Percentiles rank a stretch among this genome's conserved stretches.
These are phyloP conservation scores for Halcyon smyrnensis DNA, from an alignment of 2,797 vertebrate species.

Conservation along the genomic window DNA sequence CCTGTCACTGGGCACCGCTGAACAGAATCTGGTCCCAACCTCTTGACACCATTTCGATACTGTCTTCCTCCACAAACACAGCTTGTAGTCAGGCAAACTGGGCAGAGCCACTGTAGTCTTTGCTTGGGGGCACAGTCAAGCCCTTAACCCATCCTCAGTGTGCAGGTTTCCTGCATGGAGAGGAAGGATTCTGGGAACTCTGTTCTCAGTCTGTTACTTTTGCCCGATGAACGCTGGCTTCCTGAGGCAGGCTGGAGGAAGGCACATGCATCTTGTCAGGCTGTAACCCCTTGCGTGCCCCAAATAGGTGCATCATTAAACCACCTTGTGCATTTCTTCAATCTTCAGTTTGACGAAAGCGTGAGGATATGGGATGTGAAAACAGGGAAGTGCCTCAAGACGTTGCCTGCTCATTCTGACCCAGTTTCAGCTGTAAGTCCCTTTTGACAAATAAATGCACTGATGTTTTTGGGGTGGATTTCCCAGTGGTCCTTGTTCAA, in stretches of 20 bases:
- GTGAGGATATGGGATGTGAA: constrained; percentile 99
- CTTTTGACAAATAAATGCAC: background rate
- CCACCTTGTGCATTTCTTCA: background rate
- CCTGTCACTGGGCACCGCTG: background rate
- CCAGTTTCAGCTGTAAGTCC: constrained; percentile 94
- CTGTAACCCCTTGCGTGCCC: background rate
- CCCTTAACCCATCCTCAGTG: background rate
- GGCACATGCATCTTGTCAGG: background rate
- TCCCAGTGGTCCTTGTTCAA: background rate
- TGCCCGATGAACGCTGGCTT: background rate
- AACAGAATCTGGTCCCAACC: background rate
- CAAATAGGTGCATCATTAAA: background rate
- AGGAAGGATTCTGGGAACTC: background rate
- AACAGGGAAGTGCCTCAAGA: constrained; percentile 98
- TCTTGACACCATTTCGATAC: background rate
- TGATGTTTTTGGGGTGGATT: background rate
- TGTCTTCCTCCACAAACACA: background rate
- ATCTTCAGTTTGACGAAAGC: constrained; percentile 92
- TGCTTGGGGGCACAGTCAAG: background rate
- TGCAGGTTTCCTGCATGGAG: background rate
- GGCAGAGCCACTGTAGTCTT: background rate
- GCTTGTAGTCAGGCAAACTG: background rate
- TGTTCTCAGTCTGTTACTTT: background rate
- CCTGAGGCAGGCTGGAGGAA: background rate
- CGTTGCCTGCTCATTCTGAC: constrained; percentile 95